Evolutionary conservation across 2,113 vertebrate species (phyloP), one percentile per base, ranked within the genome.

Genomic region (Taurulus bubalis): DNA sequence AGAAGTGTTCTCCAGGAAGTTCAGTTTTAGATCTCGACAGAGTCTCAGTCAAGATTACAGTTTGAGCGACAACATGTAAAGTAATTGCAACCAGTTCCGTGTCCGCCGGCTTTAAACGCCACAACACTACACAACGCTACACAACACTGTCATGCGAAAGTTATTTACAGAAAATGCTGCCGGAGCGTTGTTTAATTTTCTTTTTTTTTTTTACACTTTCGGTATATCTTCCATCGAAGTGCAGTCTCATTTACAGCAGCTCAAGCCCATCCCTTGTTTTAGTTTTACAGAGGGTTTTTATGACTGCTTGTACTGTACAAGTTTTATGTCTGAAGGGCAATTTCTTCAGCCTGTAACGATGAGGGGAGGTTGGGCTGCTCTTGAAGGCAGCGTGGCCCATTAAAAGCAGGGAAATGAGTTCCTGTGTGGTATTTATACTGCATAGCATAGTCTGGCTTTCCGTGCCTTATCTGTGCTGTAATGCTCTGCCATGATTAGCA

Each of bases 251-350:
- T 22, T 65, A n/a, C 62, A 53, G 53, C 28, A 12, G 32, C 34
- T 71, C 8, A 0, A 34, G 70, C 38, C 59, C 55, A 10, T 86
- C 71, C 62, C 68, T 36, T 20, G 7, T 47, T 47, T 47, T 20
- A 7, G 1, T 45, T 77, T 80, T 75, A 83, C 63, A 74, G 24
- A 53, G 60, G 30, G 7, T 49, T 72, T 90, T 84, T 82, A 83
- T 20, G 62, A 66, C 60, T 63, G 32, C 26, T 72, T 32, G 10
- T 68, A 8, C 56, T 70, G 73, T 82, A 71, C 64, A 81, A 55
- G 73, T 85, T 89, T 83, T 73, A 79, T 82, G 69, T 81, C 74
- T 80, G 84, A 84, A 84, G 81, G 84, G 82, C 62, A 85, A 85
- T 93, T 90, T 90, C 85, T 82, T 85, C 60, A 78, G 63, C 63